Evolutionary conservation across 2,888 invertebrate genomes (phyloP).

Genomic region (Oscheius onirici): DNA sequence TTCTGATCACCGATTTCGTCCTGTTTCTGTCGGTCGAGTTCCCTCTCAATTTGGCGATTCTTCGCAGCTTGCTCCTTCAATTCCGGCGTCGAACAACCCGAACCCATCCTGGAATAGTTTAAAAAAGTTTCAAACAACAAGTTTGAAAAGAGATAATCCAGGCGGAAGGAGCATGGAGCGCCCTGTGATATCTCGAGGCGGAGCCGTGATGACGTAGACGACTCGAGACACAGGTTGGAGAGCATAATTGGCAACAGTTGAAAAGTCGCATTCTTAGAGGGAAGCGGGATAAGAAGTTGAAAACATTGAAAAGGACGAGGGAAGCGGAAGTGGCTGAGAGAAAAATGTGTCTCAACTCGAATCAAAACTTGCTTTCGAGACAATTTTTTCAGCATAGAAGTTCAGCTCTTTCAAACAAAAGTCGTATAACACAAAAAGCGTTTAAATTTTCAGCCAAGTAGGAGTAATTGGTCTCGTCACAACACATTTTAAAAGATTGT

Average conservation of each 20-base stretch:
- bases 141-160: not conserved
- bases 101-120: slow-evolving; percentile 35
- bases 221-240: not conserved
- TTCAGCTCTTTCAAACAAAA: no score
- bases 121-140: not conserved
- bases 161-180: not conserved
- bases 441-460: no score
- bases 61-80: slow-evolving; percentile 35
- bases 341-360: no score
- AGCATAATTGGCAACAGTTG: not conserved
- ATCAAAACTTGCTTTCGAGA: no score
- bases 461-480: no score
- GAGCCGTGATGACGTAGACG: not conserved
- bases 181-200: not conserved
- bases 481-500: no score
- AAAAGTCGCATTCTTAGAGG: no score
- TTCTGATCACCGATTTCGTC: slow-evolving; percentile 47
- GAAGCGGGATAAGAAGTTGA: no score
- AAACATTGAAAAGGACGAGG: no score
- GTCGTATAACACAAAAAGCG: no score
- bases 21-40: slow-evolving; percentile 36
- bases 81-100: slow-evolving; percentile 41
- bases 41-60: slow-evolving; percentile 26
- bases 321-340: no score
- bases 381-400: no score